These are phyloP conservation scores for Camptogramma bilineatum DNA, from an alignment of 2,888 invertebrate species.

Conservation along the genomic window DNA sequence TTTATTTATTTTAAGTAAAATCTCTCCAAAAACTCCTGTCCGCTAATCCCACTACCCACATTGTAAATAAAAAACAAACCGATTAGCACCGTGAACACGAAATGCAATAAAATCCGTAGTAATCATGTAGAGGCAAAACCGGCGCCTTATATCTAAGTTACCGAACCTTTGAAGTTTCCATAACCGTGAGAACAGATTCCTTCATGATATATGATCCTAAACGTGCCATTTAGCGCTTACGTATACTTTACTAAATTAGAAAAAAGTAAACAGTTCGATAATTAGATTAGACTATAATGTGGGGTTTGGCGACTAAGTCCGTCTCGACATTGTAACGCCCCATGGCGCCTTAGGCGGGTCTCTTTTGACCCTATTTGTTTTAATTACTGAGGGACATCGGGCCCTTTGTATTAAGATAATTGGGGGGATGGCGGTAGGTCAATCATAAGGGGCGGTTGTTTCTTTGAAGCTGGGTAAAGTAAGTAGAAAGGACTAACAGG, in stretches of 20 bases:
- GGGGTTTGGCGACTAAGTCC: slow-evolving; percentile 80
- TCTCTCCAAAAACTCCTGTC: no score
- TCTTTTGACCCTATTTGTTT: slow-evolving; percentile 84
- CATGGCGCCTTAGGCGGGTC: slow-evolving; percentile 81
- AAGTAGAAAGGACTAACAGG: slow-evolving; percentile 26
- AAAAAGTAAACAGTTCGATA: slow-evolving; percentile 86
- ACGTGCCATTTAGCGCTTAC: slow-evolving; percentile 85
- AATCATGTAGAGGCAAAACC: slow-evolving; percentile 77
- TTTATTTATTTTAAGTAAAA: not conserved
- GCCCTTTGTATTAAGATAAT: slow-evolving; percentile 43
- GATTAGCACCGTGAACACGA: slow-evolving; percentile 46
- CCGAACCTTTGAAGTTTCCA: slow-evolving; percentile 60
- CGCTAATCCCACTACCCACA: slow-evolving; percentile 17
- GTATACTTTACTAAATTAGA: slow-evolving; percentile 83
- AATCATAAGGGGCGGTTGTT: slow-evolving; percentile 51
- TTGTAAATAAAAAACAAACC: slow-evolving; percentile 32
- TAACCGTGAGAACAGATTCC: slow-evolving; percentile 82
- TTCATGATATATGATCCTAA: slow-evolving; percentile 82
- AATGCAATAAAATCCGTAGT: slow-evolving; percentile 70
- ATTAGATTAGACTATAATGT: slow-evolving; percentile 85
- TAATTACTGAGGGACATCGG: slow-evolving; percentile 80
- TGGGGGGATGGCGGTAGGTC: slow-evolving; percentile 43
- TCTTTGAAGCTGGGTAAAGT: slow-evolving; percentile 41
- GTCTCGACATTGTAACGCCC: slow-evolving; percentile 62
- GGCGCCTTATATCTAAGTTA: slow-evolving; percentile 61